These are phyloP conservation scores for Netelia melanura DNA, from an alignment of 2,888 invertebrate genomes.

Conservation along the genomic window DNA sequence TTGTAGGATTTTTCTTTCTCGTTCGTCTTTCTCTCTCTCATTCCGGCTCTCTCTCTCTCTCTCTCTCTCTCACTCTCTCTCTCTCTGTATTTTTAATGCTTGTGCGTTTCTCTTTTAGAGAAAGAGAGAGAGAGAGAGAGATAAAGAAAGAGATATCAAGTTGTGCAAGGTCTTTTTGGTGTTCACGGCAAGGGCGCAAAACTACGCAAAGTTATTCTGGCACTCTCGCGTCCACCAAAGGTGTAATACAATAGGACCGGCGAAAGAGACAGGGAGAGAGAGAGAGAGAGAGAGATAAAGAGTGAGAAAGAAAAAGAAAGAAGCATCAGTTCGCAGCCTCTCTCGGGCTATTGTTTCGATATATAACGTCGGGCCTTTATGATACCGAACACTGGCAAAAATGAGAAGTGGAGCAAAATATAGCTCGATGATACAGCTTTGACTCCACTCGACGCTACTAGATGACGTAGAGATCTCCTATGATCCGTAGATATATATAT, in stretches of 20 bases:
- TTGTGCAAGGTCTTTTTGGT: neutral
- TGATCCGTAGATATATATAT: neutral
- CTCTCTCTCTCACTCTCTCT: too few relatives aligned
- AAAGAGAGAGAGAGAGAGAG: neutral
- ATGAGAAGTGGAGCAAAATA: conserved; percentile 45
- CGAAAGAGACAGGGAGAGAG: neutral
- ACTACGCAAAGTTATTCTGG: conserved; percentile 2
- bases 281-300: conserved; percentile 12
- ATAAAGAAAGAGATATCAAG: neutral
- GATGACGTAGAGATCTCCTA: neutral
- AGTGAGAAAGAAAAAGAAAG: conserved; percentile 1
- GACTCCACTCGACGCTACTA: neutral
- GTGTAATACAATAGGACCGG: conserved; percentile 11
- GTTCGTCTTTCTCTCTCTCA: neutral
- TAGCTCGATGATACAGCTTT: neutral
- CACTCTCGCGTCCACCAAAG: neutral
- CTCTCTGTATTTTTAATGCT: neutral
- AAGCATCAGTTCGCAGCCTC: conserved; percentile 36
- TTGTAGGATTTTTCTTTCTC: neutral
- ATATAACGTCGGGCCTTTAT: conserved; percentile 32
- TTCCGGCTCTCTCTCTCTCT: too few relatives aligned
- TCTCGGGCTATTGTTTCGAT: conserved; percentile 40
- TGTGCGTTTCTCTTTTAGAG: neutral
- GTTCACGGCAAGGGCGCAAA: neutral
- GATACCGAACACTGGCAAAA: conserved; percentile 8